Base-by-base conservation (phyloP, 2,888 invertebrate species). In the Ochropleura leucogaster region DNA sequence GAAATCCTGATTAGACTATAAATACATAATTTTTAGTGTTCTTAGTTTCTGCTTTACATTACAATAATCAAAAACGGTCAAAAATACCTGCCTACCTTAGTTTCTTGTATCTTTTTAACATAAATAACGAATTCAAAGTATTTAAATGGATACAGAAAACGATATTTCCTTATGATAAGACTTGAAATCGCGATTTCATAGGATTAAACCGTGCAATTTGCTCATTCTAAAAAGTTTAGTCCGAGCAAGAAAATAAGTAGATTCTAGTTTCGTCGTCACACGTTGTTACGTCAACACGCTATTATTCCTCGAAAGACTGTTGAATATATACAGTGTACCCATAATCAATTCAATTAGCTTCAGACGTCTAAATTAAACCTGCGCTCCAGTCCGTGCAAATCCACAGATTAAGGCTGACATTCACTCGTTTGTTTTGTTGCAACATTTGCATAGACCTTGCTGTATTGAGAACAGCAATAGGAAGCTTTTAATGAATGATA, bases 361-460 rank as follows among this genome's bases (percentile, higher is more conserved):
- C 68, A 72, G 69, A 67, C 49, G 67, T 60, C 82, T 72, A 63
- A 74, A 74, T 85, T 60, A 67, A 85, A 84, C 74, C 60, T 57
- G 59, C 60, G 57, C 55, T 72, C 40, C 63, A 63, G 65, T 65
- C 62, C 68, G 72, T 44, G 68, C 76, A 74, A 83, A 77, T 84
- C 74, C n/a, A 57, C 57, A 59, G 74, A 79, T 79, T 77, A 72
- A 71, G 81, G 57, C 81, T 73, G 73, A 77, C 87, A 85, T 82
- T 84, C 87, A 86, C 82, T 83, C 64, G 77, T 83, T 81, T 71
- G 82, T 84, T 80, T 62, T 53, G 55, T 62, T 65, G 74, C 68
- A 79, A 79, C 72, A 84, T 85, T 88, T 84, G 74, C 68, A 82
- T 77, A 79, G 77, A 84, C 88, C 87, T 85, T 86, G 87, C 68